Percentiles rank a stretch among this genome's conserved stretches.
Conservation (phyloP, 2,888 invertebrate species). For the Eupithecia tripunctaria region DNA sequence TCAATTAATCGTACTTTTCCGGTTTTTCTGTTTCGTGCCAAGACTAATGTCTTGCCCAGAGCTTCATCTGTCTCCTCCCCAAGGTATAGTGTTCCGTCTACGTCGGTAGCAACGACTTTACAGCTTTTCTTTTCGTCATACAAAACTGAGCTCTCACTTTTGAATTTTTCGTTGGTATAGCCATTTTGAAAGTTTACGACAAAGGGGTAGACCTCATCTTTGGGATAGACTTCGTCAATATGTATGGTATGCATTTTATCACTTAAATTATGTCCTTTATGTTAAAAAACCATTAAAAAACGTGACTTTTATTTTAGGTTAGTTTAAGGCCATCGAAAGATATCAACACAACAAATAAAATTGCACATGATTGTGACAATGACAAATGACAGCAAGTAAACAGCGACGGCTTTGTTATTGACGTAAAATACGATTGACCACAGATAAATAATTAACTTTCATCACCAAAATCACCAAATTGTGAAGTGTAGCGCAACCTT, state of each 20-base stretch:
- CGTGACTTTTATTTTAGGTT: constrained; percentile 28
- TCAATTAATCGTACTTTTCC: constrained; percentile 73
- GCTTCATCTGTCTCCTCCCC: constrained; percentile 65
- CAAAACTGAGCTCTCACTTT: constrained; percentile 54
- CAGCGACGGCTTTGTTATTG: not conserved
- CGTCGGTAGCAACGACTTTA: constrained; percentile 56
- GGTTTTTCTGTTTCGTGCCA: constrained; percentile 64
- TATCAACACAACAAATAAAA: not conserved
- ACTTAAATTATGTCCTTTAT: constrained; percentile 23
- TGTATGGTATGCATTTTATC: constrained; percentile 60
- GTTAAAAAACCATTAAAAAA: constrained; percentile 3
- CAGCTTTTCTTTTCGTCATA: constrained; percentile 52
- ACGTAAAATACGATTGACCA: not conserved
- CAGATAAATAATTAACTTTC: not conserved
- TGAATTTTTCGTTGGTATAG: constrained; percentile 62
- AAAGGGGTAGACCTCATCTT: constrained; percentile 56
- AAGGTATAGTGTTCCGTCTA: constrained; percentile 62
- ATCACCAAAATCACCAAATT: not conserved
- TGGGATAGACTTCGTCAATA: constrained; percentile 65
- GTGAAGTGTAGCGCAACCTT: no score
- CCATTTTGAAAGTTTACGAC: constrained; percentile 73
- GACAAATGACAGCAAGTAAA: not conserved
- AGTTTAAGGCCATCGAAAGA: not conserved
- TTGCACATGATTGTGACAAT: not conserved
- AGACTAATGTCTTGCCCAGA: constrained; percentile 62